These are phyloP conservation scores for Cryptocephalus moraei DNA, from an alignment of 2,888 invertebrate species.

Conservation along the genomic window DNA sequence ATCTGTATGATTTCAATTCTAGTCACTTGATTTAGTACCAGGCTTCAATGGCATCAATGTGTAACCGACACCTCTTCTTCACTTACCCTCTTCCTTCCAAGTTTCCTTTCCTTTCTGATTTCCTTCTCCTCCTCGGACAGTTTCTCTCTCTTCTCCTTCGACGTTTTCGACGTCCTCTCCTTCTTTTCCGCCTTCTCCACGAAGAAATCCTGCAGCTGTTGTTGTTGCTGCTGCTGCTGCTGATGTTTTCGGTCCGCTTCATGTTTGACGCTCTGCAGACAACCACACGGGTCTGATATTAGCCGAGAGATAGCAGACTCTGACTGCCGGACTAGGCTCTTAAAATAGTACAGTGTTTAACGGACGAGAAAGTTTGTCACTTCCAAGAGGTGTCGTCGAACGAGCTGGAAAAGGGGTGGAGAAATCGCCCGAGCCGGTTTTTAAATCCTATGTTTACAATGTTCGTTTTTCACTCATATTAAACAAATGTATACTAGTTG, in stretches of 20 bases:
- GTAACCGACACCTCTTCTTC: background rate
- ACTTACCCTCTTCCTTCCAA: slow-evolving; percentile 67
- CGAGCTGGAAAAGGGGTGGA: no score
- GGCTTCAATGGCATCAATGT: no score
- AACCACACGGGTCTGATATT: slow-evolving; percentile 18
- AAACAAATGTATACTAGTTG: no score
- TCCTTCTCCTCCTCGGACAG: slow-evolving; percentile 72
- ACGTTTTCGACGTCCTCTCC: slow-evolving; percentile 39
- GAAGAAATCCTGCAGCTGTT: slow-evolving; percentile 22
- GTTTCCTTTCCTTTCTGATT: slow-evolving; percentile 68
- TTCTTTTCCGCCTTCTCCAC: slow-evolving; percentile 41
- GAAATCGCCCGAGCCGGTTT: no score
- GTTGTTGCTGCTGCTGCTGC: slow-evolving; percentile 14
- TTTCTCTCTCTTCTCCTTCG: slow-evolving; percentile 51
- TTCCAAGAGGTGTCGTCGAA: no score
- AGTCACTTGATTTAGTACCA: no score
- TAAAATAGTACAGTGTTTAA: no score
- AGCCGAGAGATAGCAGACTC: slow-evolving; percentile 5
- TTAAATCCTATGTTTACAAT: no score
- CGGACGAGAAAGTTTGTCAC: no score
- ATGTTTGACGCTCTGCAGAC: slow-evolving; percentile 40
- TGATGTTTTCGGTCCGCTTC: slow-evolving; percentile 35
- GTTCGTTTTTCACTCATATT: no score
- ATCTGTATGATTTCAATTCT: no score
- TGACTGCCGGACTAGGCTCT: slow-evolving; percentile 7